Evolutionary conservation across 2,797 vertebrate species (phyloP).

Genomic region (Odontamblyopus lacepedii): DNA sequence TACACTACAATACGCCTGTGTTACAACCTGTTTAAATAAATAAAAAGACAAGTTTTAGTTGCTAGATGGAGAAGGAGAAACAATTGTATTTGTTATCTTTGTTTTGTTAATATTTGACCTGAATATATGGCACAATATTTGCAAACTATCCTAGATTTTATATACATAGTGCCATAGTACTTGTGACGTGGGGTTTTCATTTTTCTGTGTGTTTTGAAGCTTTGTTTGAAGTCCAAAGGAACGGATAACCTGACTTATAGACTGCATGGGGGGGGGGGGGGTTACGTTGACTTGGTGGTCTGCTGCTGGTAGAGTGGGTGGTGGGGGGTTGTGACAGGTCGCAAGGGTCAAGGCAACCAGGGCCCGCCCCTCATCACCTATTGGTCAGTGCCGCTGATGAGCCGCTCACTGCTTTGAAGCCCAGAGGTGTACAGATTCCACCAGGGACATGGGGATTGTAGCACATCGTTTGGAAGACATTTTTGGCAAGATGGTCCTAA

Average conservation of each 20-base stretch:
- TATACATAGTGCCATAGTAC: not conserved
- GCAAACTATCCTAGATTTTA: too few species aligned
- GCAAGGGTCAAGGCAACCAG: constrained; percentile 68
- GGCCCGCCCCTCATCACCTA: constrained; percentile 66
- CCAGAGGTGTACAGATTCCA: constrained; percentile 68
- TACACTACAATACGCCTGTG: not conserved
- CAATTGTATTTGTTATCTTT: too few species aligned
- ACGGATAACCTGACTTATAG: constrained; percentile 37
- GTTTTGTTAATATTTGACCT: too few species aligned
- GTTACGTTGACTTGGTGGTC: constrained; percentile 39
- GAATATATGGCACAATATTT: too few species aligned
- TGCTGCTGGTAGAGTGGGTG: constrained; percentile 9
- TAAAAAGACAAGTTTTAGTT: too few species aligned
- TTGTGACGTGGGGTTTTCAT: not conserved
- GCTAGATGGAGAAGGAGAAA: too few species aligned
- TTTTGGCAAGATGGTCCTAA: constrained; percentile 71
- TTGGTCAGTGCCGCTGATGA: constrained; percentile 49
- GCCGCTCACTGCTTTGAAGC: constrained; percentile 62
- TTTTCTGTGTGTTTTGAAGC: not conserved
- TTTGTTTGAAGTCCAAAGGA: constrained; percentile 9
- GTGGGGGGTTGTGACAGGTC: constrained; percentile 50
- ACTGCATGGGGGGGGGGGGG: constrained; percentile 43
- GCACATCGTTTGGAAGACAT: constrained; percentile 69
- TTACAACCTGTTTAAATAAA: not conserved
- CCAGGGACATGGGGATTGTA: constrained; percentile 73